phyloP scores from a whole-genome alignment of 2,888 invertebrate genomes.

The Bellardia pandia region DNA sequence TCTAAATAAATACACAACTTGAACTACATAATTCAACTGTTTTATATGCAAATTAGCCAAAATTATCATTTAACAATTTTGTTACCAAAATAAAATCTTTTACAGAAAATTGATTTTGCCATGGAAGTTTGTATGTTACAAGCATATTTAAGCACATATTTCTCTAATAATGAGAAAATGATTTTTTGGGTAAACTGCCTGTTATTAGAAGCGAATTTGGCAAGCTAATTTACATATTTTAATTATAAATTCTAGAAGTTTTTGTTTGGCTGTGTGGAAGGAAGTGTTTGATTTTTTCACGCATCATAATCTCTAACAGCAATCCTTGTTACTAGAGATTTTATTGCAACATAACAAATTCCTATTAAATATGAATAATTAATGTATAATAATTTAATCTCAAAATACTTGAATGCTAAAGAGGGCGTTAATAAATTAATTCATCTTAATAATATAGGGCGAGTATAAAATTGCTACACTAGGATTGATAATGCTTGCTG shows the following conservation, averaged over 20 bases:
- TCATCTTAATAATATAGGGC: constrained; percentile 10
- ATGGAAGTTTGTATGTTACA: background rate
- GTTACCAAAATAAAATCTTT: constrained; percentile 62
- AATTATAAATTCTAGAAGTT: constrained; percentile 47
- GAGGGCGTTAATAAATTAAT: constrained; percentile 51
- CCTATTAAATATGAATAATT: constrained; percentile 49
- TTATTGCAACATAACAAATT: background rate
- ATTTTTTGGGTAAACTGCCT: constrained; percentile 69
- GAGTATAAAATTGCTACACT: constrained; percentile 18
- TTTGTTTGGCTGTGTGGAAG: background rate
- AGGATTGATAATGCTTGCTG: too few species aligned
- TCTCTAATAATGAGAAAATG: constrained; percentile 79
- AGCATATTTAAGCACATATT: constrained; percentile 32
- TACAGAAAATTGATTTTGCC: constrained; percentile 72
- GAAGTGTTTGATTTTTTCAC: constrained; percentile 7
- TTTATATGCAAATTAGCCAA: constrained; percentile 84
- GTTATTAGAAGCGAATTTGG: constrained; percentile 35
- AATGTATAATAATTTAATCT: constrained; percentile 35
- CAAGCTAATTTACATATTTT: constrained; percentile 71
- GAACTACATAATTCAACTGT: constrained; percentile 78
- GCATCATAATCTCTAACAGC: background rate
- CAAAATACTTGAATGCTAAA: constrained; percentile 50
- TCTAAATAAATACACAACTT: constrained; percentile 57
- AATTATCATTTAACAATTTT: constrained; percentile 72
- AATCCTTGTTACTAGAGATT: background rate